These are phyloP conservation scores for Lithosia quadra DNA, from an alignment of 2,888 invertebrate species.

Conservation along the genomic window DNA sequence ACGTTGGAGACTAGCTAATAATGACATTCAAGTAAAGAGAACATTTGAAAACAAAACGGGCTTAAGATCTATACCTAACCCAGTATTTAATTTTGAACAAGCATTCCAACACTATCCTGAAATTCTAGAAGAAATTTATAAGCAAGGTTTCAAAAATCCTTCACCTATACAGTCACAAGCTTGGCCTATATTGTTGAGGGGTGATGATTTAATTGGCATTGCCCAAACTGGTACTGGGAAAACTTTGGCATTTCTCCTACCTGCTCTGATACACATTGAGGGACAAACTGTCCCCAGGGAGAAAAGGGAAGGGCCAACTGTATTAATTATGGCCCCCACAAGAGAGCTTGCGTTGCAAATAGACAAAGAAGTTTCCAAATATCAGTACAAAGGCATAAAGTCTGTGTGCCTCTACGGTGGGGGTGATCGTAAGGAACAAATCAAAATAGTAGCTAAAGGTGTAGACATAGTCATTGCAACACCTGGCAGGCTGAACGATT, in stretches of 20 bases:
- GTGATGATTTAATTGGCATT: slow-evolving; percentile 98
- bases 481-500: slow-evolving; percentile 96
- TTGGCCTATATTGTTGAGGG: slow-evolving; percentile 97
- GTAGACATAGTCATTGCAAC: slow-evolving; percentile 98
- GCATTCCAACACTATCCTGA: slow-evolving; percentile 94
- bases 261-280: slow-evolving; percentile 97
- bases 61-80: slow-evolving; percentile 89
- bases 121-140: slow-evolving; percentile 92
- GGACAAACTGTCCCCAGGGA: slow-evolving; percentile 92
- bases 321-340: slow-evolving; percentile 96
- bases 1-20: slow-evolving; percentile 88
- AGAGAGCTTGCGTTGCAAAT: slow-evolving; percentile 97
- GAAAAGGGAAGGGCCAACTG: slow-evolving; percentile 93
- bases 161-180: slow-evolving; percentile 97
- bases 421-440: slow-evolving; percentile 93
- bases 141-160: slow-evolving; percentile 93
- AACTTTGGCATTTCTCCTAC: slow-evolving; percentile 97
- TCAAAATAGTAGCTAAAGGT: slow-evolving; percentile 90
- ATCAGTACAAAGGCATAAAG: slow-evolving; percentile 94
- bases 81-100: slow-evolving; percentile 93
- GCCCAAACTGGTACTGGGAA: slow-evolving; percentile 98
- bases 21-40: slow-evolving; percentile 91
- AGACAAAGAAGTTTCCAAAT: slow-evolving; percentile 96
- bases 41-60: slow-evolving; percentile 87
- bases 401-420: slow-evolving; percentile 98